Evolutionary conservation across 2,888 invertebrate genomes (phyloP), one percentile per base, ranked within the genome.

Genomic region (Dorcus hopei): DNA sequence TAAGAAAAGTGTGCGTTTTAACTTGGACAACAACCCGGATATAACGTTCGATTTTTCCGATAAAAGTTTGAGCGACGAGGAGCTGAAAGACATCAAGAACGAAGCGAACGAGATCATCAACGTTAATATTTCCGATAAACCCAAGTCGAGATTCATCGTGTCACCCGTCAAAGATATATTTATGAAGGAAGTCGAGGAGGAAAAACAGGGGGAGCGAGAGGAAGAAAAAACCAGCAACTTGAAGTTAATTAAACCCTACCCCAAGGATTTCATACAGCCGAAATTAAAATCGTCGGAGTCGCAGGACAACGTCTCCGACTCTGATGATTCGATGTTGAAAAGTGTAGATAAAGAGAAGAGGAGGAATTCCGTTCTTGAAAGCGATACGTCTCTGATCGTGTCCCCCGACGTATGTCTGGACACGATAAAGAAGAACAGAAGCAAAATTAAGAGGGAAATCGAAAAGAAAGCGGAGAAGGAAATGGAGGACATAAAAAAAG

Each of bases 1-100:
- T 58, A 86, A 86, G 59, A 91, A 91, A 72, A 90, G 88, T 72
- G 91, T 92, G 0, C 80, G 86, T 7, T 87, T 87, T 66, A 86
- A 85, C 73, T 74, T 87, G 55, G 80, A 82, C 53, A 78, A 77
- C 54, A 80, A 80, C 16, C 74, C 78, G 8, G 79, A 80, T 59
- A 75, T 80, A 4, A 79, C 77, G 16, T 78, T 80, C 54, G 73
- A 74, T 11, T 71, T 76, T 54, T 75, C 77, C 1, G 77, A 77
- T 59, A 76, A 75, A 63, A 75, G 73, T 61, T 70, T 72, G 9
- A 73, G 70, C 54, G 73, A 73, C 19, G 74, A 72, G 42, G 74
- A 74, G 39, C n/a, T 67, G 6, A 65, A 68, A 47, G 65, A 69
- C 60, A 65, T 66, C 11, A 62, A 59, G 50, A 65, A 56, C 38